phyloP scores from a whole-genome alignment of 2,113 vertebrate species.

The Jacana jacana region DNA sequence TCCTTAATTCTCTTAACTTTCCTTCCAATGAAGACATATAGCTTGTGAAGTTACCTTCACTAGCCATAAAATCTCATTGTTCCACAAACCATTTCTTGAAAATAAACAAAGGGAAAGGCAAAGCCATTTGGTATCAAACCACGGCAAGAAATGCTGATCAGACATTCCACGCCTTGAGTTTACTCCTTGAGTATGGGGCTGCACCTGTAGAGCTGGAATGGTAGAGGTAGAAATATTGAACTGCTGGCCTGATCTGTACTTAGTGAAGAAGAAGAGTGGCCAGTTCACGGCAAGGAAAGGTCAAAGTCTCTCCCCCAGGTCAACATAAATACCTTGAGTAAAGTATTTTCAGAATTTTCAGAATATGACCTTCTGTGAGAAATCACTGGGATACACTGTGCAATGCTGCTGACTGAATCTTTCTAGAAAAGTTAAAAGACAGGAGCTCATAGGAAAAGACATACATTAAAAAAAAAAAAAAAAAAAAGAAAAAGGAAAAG shows the following conservation, averaged over 20 bases:
- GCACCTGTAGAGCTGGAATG: fast-evolving
- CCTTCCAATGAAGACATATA: neutral
- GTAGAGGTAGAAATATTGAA: neutral
- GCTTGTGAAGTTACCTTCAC: neutral
- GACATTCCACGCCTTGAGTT: no score
- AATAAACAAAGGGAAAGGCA: neutral
- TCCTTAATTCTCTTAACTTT: neutral
- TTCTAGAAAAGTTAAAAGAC: neutral
- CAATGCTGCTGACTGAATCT: neutral
- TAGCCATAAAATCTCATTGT: neutral
- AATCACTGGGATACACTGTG: neutral
- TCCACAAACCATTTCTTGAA: neutral
- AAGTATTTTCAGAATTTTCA: neutral
- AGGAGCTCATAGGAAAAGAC: neutral
- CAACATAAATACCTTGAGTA: neutral
- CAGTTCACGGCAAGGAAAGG: neutral
- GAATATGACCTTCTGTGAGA: neutral
- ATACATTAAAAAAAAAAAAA: no score
- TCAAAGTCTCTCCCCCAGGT: neutral
- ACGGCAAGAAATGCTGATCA: neutral
- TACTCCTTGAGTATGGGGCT: fast-evolving
- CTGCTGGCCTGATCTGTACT: neutral
- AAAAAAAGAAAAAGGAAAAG: neutral
- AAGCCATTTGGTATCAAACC: neutral
- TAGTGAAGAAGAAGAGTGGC: neutral